Conservation (phyloP, 2,113 vertebrate genomes). For the Amphiprion percula region DNA sequence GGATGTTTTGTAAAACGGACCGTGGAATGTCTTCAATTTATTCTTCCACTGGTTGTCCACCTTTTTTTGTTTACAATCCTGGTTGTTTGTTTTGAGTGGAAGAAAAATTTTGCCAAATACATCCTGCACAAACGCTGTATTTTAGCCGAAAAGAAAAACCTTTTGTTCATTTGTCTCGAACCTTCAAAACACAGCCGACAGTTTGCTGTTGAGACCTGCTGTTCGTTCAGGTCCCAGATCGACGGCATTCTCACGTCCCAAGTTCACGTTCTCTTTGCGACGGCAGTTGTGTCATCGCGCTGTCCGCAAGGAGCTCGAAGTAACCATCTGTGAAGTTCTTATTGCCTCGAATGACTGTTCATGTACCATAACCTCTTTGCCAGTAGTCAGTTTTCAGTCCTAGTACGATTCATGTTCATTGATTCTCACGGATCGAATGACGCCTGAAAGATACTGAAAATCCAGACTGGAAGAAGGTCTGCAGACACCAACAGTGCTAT, state of each 20-base stretch:
- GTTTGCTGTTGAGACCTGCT: conserved; percentile 28
- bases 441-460: conserved; percentile 23
- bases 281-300: conserved; percentile 21
- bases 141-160: conserved; percentile 38
- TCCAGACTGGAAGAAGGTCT: conserved; percentile 18
- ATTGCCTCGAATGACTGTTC: conserved; percentile 33
- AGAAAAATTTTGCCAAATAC: conserved; percentile 90
- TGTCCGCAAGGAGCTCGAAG: conserved; percentile 44
- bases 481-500: conserved; percentile 62
- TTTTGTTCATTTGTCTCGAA: conserved; percentile 41
- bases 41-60: conserved; percentile 64
- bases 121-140: conserved; percentile 76
- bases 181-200: conserved; percentile 25
- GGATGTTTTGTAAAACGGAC: conserved; percentile 69
- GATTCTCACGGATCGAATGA: conserved; percentile 5
- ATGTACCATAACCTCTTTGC: conserved; percentile 27
- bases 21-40: conserved; percentile 70
- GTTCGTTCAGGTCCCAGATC: conserved; percentile 12
- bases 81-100: conserved; percentile 58
- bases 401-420: conserved; percentile 11
- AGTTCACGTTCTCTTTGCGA: conserved; percentile 25
- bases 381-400: conserved; percentile 32
- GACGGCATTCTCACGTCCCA: conserved; percentile 7
- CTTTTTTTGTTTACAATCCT: conserved; percentile 81
- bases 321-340: conserved; percentile 43